phyloP scores from a whole-genome alignment of 2,113 vertebrate species.

The Todiramphus saurophagus region DNA sequence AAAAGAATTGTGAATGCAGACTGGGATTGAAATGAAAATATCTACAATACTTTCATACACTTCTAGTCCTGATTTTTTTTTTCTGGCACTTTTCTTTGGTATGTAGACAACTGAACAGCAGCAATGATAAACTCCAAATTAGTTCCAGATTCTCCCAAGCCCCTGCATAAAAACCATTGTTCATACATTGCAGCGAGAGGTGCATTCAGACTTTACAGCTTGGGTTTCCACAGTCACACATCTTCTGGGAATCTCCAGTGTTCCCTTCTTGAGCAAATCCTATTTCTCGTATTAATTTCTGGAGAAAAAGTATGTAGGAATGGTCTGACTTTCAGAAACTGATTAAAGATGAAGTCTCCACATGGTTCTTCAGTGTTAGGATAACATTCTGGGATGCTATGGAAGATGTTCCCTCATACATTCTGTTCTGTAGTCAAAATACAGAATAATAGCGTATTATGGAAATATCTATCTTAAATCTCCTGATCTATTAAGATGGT shows the following conservation, averaged over 20 bases:
- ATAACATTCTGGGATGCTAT: neutral
- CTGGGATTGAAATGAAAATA: neutral
- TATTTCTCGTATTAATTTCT: neutral
- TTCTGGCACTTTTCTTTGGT: neutral
- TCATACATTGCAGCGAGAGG: neutral
- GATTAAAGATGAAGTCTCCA: neutral
- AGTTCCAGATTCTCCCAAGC: neutral
- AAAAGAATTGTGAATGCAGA: neutral
- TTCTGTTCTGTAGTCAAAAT: neutral
- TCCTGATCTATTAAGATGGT: neutral
- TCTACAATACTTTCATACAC: neutral
- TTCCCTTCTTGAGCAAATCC: neutral
- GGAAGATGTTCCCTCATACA: neutral
- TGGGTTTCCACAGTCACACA: neutral
- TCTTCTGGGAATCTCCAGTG: neutral
- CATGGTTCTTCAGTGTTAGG: neutral
- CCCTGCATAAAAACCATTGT: neutral
- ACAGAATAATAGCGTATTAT: neutral
- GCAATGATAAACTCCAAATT: neutral
- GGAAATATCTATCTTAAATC: neutral
- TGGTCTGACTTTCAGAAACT: neutral
- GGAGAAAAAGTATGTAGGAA: neutral
- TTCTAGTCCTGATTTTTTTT: neutral
- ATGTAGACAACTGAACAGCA: neutral
- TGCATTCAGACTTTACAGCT: neutral